Conservation (phyloP, 2,797 vertebrate species). For the Erpetoichthys calabaricus region DNA sequence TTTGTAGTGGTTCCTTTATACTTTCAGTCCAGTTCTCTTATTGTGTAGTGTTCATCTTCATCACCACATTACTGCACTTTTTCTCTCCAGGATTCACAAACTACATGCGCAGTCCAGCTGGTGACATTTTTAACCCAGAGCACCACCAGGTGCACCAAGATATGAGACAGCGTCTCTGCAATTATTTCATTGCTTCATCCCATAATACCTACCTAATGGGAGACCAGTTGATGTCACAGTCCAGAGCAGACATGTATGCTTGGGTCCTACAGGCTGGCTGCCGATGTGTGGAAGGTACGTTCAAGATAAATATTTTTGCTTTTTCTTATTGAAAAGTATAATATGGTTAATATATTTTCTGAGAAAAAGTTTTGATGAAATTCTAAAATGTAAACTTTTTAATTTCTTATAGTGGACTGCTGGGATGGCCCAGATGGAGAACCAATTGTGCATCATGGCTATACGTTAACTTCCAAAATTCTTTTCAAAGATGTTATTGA, state of each 20-base stretch:
- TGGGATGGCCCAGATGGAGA: conserved; percentile 94
- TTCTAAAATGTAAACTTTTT: background rate
- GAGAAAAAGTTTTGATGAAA: too few species aligned
- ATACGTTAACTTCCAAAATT: conserved; percentile 95
- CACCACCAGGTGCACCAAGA: conserved; percentile 79
- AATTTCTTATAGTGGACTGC: conserved; percentile 69
- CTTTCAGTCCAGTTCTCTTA: background rate
- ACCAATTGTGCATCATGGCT: conserved; percentile 91
- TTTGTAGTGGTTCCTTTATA: background rate
- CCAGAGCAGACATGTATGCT: conserved; percentile 90
- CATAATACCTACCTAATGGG: conserved; percentile 98
- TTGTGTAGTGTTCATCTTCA: background rate
- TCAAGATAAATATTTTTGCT: background rate
- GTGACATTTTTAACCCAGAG: conserved; percentile 85
- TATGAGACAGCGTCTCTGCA: conserved; percentile 76
- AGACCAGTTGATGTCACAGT: conserved; percentile 96
- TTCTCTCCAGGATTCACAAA: conserved; percentile 73
- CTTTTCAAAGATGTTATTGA: conserved; percentile 94
- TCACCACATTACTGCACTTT: too few species aligned
- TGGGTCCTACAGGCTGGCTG: conserved; percentile 93
- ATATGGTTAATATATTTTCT: too few species aligned
- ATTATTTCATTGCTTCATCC: conserved; percentile 93
- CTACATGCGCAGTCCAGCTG: conserved; percentile 81
- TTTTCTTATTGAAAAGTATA: too few species aligned
- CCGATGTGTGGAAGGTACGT: conserved; percentile 85